These are phyloP conservation scores for Peromyscus nudipes DNA, from an alignment of 2,797 vertebrate genomes.

Conservation along the genomic window DNA sequence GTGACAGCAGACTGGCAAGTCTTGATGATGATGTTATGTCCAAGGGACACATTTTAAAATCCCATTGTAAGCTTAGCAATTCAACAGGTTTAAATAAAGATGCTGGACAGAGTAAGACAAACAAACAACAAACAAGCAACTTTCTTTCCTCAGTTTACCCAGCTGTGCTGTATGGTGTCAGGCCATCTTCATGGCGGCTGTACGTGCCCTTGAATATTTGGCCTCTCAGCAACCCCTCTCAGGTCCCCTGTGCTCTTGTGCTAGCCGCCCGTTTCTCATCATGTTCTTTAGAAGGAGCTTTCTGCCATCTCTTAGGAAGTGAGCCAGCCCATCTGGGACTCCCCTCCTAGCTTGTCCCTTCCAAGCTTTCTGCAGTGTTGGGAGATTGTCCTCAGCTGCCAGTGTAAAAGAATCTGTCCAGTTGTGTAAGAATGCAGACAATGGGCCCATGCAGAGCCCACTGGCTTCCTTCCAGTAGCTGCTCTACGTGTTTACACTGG, in stretches of 20 bases:
- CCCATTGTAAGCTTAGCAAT: background rate
- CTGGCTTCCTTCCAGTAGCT: constrained; percentile 60
- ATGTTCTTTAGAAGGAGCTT: background rate
- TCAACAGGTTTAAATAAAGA: constrained; percentile 1
- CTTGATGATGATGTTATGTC: background rate
- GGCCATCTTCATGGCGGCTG: background rate
- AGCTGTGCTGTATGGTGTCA: background rate
- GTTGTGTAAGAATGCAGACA: constrained; percentile 75
- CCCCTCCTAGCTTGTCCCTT: background rate
- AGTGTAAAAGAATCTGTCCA: background rate
- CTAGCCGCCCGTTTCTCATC: background rate
- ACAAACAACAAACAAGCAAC: background rate
- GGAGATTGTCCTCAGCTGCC: background rate
- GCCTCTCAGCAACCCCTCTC: background rate
- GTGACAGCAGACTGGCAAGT: background rate
- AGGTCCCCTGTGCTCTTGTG: background rate
- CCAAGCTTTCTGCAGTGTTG: background rate
- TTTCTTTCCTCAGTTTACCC: background rate
- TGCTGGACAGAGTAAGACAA: background rate
- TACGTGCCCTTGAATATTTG: background rate
- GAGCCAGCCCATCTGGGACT: background rate
- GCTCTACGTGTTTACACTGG: constrained; percentile 60
- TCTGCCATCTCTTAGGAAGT: background rate
- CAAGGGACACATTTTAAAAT: background rate
- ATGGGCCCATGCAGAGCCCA: constrained; percentile 47